Percentiles rank a stretch among this genome's conserved stretches.
Evolutionary conservation across 92 coral and sea anemone genomes (phyloP).

Genomic region (Porites divaricata): DNA sequence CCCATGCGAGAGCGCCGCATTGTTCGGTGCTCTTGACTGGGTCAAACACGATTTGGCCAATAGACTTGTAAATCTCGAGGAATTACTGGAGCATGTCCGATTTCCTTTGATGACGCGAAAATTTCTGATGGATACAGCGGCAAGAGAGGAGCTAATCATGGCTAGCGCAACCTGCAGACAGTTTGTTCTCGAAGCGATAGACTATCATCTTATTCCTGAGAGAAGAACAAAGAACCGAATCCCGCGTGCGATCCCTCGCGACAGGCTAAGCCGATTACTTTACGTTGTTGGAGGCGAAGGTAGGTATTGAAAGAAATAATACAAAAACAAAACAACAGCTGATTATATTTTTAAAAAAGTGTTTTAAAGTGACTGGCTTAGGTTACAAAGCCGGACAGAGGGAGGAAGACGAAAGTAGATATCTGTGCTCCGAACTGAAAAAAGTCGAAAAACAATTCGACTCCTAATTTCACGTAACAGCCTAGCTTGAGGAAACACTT

Average conservation of each 20-base stretch:
- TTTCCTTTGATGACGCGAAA: constrained; percentile 91
- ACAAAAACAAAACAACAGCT: not conserved
- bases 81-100: constrained; percentile 87
- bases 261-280: constrained; percentile 84
- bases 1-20: constrained; percentile 86
- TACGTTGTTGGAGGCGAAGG: constrained; percentile 98
- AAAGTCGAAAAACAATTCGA: too few relatives aligned
- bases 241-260: constrained; percentile 83
- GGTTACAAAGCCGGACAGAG: too few relatives aligned
- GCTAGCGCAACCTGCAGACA: constrained; percentile 80
- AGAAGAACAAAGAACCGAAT: constrained; percentile 68
- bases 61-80: constrained; percentile 65
- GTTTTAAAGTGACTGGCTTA: too few relatives aligned
- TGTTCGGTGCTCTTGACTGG: constrained; percentile 89
- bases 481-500: too few relatives aligned
- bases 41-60: constrained; percentile 71
- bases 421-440: too few relatives aligned
- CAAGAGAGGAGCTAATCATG: constrained; percentile 87
- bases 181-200: constrained; percentile 88
- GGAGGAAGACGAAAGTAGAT: too few relatives aligned
- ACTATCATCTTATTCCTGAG: constrained; percentile 95
- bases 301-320: constrained; percentile 3
- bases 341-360: not conserved
- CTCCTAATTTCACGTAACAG: too few relatives aligned
- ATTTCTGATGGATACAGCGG: constrained; percentile 88